These are phyloP conservation scores for Calliphora vicina DNA, from an alignment of 1,140 invertebrate species.

Conservation along the genomic window DNA sequence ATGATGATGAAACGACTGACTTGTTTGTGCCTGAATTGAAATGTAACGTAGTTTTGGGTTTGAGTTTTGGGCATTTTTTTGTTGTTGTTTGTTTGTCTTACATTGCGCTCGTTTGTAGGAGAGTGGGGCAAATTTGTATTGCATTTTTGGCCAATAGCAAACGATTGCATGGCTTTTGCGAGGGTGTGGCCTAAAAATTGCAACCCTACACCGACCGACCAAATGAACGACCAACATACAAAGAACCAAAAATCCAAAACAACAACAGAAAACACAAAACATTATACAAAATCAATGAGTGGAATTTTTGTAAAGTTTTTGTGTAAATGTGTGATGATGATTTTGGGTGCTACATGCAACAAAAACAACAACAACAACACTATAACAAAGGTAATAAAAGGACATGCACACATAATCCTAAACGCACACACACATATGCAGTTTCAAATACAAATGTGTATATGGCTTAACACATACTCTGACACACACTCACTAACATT, in stretches of 20 bases:
- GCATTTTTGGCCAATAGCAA: conserved; percentile 61
- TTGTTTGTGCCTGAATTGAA: conserved; percentile 9
- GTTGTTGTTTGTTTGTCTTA: background rate
- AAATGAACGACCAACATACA: background rate
- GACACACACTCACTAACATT: background rate
- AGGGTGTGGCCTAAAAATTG: conserved; percentile 62
- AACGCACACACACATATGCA: background rate
- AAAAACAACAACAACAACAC: background rate
- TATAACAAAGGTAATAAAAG: conserved; percentile 14
- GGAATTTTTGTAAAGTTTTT: background rate
- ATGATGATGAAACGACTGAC: background rate
- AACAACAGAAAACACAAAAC: conserved; percentile 1
- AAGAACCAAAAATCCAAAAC: background rate
- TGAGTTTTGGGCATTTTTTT: background rate
- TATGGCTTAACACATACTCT: background rate
- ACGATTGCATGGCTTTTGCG: conserved; percentile 56
- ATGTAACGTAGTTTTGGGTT: background rate
- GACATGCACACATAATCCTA: background rate
- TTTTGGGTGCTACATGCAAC: conserved; percentile 3
- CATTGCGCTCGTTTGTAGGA: background rate
- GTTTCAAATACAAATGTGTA: background rate
- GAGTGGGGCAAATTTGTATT: conserved; percentile 31
- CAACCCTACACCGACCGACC: conserved; percentile 49
- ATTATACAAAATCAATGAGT: conserved; percentile 23
- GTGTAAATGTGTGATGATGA: background rate